Percentiles rank a stretch among this genome's conserved stretches.
Conservation (phyloP, 2,888 invertebrate genomes). For the Nemotelus nigrinus region DNA sequence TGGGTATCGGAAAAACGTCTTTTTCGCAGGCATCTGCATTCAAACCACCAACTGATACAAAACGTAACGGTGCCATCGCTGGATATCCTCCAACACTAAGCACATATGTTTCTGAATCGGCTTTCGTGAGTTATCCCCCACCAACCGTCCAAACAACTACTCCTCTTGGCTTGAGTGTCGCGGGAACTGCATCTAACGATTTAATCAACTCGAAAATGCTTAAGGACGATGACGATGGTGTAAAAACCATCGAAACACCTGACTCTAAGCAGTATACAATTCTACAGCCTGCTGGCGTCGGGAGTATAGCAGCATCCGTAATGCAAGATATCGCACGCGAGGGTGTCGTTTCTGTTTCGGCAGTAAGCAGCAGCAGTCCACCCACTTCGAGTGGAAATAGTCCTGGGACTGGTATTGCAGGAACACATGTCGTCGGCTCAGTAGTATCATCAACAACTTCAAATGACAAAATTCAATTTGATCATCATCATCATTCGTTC, state of each 20-base stretch:
- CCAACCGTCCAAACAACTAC: constrained; percentile 41
- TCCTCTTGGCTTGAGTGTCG: background rate
- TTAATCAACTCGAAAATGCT: constrained; percentile 49
- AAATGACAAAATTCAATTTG: constrained; percentile 51
- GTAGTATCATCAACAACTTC: constrained; percentile 61
- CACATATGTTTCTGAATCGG: constrained; percentile 74
- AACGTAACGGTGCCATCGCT: constrained; percentile 67
- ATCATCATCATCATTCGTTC: constrained; percentile 45
- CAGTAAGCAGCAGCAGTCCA: constrained; percentile 58
- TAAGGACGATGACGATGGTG: constrained; percentile 51
- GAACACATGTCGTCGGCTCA: constrained; percentile 64
- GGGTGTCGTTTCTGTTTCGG: constrained; percentile 71
- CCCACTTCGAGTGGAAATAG: constrained; percentile 46
- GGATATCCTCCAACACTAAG: constrained; percentile 67
- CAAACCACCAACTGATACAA: constrained; percentile 77
- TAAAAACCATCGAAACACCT: constrained; percentile 60
- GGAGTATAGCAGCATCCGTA: constrained; percentile 83
- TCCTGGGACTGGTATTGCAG: constrained; percentile 58
- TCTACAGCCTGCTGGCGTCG: constrained; percentile 82
- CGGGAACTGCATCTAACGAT: background rate
- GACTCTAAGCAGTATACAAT: constrained; percentile 86
- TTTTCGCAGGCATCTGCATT: constrained; percentile 83
- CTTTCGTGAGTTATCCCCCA: constrained; percentile 77
- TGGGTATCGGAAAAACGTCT: constrained; percentile 65
- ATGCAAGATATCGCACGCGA: constrained; percentile 80